phyloP scores from a whole-genome alignment of 2,888 invertebrate genomes.

The Synergus japonicus region DNA sequence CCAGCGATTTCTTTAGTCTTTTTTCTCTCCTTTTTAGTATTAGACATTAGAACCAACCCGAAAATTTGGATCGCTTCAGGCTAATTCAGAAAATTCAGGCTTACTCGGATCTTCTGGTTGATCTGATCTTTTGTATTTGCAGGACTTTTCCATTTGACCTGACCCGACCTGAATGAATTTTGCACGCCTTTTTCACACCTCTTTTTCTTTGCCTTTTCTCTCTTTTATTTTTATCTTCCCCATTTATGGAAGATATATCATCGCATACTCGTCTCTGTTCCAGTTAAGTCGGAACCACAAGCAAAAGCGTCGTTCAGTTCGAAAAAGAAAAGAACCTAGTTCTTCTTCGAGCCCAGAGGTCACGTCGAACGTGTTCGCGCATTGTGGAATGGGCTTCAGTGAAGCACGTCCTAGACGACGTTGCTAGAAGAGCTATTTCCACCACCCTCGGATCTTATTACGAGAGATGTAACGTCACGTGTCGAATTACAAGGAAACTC shows the following conservation, averaged over 20 bases:
- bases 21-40: neutral
- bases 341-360: conserved; percentile 42
- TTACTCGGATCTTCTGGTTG: neutral
- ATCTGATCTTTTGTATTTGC: neutral
- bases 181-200: too few species aligned
- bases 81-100: neutral
- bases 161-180: too few species aligned
- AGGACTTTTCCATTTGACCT: neutral
- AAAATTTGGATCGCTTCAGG: neutral
- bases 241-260: neutral
- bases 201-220: too few species aligned
- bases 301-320: neutral
- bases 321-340: neutral
- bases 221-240: neutral
- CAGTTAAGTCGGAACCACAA: conserved; percentile 4
- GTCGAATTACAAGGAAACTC: conserved; percentile 59
- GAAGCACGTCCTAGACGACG: conserved; percentile 35
- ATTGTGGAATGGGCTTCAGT: conserved; percentile 48
- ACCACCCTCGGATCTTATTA: conserved; percentile 63
- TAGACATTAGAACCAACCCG: neutral
- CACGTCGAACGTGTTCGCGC: conserved; percentile 55
- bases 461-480: conserved; percentile 62
- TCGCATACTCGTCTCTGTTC: neutral
- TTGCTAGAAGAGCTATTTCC: conserved; percentile 55
- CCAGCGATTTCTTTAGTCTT: neutral